A percentile compares a stretch with the other conserved stretches of the same genome.
These are phyloP conservation scores for Notothenia coriiceps DNA, from an alignment of 2,113 vertebrate species.

Conservation along the genomic window DNA sequence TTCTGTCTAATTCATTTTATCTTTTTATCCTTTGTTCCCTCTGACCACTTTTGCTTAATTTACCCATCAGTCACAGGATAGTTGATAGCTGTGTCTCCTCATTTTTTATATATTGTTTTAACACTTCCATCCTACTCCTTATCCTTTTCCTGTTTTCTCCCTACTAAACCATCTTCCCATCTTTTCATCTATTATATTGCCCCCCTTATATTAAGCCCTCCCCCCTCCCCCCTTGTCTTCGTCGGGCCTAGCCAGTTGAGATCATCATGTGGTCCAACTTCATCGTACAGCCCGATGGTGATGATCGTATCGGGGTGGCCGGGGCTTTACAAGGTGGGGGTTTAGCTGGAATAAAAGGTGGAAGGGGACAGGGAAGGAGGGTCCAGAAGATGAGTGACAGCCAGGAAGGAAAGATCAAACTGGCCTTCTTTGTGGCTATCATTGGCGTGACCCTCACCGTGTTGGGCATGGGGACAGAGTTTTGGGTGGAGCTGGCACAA, in stretches of 20 bases:
- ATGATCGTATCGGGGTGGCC: conserved; percentile 76
- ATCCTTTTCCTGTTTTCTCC: neutral
- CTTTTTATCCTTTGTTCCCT: conserved; percentile 16
- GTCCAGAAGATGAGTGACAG: conserved; percentile 86
- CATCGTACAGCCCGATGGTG: conserved; percentile 88
- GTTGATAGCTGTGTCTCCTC: conserved; percentile 12
- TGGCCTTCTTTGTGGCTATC: conserved; percentile 86
- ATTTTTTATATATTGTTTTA: conserved; percentile 5
- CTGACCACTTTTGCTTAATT: conserved; percentile 25
- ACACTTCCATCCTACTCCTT: neutral
- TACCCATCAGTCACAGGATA: conserved; percentile 21
- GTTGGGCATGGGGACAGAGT: conserved; percentile 91
- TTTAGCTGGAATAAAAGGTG: conserved; percentile 61
- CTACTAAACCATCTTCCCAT: neutral
- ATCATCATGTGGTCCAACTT: conserved; percentile 92
- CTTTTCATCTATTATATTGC: conserved; percentile 5
- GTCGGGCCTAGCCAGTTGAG: neutral
- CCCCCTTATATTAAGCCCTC: conserved; percentile 3
- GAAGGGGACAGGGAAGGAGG: conserved; percentile 65
- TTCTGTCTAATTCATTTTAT: conserved; percentile 42
- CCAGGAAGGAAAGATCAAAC: conserved; percentile 89
- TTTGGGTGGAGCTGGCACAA: conserved; percentile 91
- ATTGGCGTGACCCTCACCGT: conserved; percentile 88
- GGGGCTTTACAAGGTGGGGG: conserved; percentile 64
- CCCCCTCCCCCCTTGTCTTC: neutral